Evolutionary conservation across 1,140 invertebrate genomes (phyloP), one percentile per base, ranked within the genome.

Genomic region (Drosophila kanapiae): DNA sequence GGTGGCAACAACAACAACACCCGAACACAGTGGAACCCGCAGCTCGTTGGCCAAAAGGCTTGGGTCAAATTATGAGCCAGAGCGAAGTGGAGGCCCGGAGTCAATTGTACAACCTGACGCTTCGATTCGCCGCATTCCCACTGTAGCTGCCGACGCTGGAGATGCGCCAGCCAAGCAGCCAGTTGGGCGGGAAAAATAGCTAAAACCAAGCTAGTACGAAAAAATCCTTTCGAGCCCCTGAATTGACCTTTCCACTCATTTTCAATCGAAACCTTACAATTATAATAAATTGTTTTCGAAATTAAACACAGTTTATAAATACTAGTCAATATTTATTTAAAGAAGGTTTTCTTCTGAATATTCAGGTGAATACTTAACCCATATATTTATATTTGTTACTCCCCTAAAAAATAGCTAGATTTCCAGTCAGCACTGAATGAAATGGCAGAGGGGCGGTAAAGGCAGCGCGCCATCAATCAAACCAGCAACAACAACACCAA

Each of bases 401-500:
- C 23, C 2, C n/a, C 10, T 60, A 13, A 9, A 35, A 37, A 37
- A 45, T 18, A n/a, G 29, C 40, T 42, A 38, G 8, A 43, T 33
- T 18, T 48, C 38, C n/a, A 13, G 33, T 51, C 65, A 69, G 29
- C 63, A 45, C 63, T 68, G 48, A 33, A 18, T 54, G 67, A 87
- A 87, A 87, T 80, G 83, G 80, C 80, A 75, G 67, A 62, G 61
- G 38, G 29, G 35, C 23, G 31, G 56, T 18, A 38, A 82, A 69
- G 67, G 76, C 70, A 82, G 80, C 75, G 72, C 80, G 84, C 84
- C 85, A 87, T 87, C 85, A 87, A 87, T 87, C 84, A 87, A 88
- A 80, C 77, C 72, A 62, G 38, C 83, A 87, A 79, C 75, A 85
- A 54, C 68, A 78, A 45, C 82, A 78, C 75, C 48, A 78, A 54